Conservation (phyloP, 2,113 vertebrate species). For the Phocoena sinus region DNA sequence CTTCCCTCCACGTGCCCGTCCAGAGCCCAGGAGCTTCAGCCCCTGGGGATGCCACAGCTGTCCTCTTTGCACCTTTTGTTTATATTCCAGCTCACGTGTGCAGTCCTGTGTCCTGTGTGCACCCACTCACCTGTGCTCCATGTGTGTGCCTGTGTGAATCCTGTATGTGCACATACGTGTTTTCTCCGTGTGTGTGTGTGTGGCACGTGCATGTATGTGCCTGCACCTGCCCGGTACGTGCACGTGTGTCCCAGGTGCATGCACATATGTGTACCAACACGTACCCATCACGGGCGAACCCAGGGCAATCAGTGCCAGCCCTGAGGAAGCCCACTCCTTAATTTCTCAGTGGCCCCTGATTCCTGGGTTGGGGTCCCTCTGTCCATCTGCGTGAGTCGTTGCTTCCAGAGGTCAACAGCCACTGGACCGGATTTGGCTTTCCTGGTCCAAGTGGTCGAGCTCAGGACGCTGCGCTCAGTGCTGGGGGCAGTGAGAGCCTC, state of each 20-base stretch:
- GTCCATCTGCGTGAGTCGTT: neutral
- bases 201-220: rapidly evolving
- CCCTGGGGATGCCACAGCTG: rapidly evolving
- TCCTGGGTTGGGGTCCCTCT: rapidly evolving
- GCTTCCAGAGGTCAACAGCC: neutral
- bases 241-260: rapidly evolving
- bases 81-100: rapidly evolving
- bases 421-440: neutral
- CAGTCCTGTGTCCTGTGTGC: neutral
- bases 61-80: rapidly evolving
- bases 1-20: rapidly evolving
- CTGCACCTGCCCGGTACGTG: rapidly evolving
- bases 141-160: too few relatives aligned
- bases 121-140: rapidly evolving
- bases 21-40: neutral
- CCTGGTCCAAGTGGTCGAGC: neutral
- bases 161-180: rapidly evolving
- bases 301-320: rapidly evolving
- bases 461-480: neutral
- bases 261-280: rapidly evolving
- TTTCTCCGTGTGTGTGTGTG: neutral
- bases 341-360: too few relatives aligned
- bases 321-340: neutral
- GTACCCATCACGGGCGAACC: neutral
- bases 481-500: neutral